Percentiles rank a stretch among this genome's conserved stretches.
phyloP scores from a whole-genome alignment of 2,113 vertebrate species.

The Macroglossus sobrinus region DNA sequence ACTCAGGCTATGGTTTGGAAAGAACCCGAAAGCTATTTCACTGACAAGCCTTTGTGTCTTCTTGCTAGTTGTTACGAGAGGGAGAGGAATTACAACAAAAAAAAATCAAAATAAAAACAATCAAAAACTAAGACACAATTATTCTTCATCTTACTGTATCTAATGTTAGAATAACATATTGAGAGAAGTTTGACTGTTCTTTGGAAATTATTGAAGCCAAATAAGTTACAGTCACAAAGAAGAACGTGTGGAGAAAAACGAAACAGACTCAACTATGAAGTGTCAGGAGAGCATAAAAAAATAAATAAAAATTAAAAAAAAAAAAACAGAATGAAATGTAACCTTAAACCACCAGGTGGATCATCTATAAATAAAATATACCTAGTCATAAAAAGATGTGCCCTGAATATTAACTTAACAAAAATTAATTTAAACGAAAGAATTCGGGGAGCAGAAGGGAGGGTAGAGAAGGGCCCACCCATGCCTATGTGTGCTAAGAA shows the following conservation, averaged over 20 bases:
- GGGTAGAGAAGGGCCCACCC: no score
- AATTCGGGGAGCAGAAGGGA: neutral
- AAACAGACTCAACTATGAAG: neutral
- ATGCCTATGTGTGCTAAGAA: neutral
- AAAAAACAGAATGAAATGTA: neutral
- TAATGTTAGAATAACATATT: neutral
- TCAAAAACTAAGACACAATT: neutral
- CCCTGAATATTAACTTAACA: neutral
- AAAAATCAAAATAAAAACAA: neutral
- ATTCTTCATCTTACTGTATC: neutral
- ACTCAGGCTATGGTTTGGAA: neutral
- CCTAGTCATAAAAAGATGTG: neutral
- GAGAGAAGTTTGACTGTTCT: neutral
- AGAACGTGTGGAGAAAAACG: neutral
- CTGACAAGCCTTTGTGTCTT: neutral
- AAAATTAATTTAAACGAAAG: neutral
- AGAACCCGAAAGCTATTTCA: neutral
- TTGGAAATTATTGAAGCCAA: neutral
- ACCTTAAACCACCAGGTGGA: no score
- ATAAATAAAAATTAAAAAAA: no score
- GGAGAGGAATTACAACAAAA: neutral
- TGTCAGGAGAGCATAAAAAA: neutral
- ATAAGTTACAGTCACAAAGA: neutral
- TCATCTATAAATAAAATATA: neutral
- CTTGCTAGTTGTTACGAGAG: neutral